phyloP scores from a whole-genome alignment of 2,797 vertebrate genomes.

The Gephyroberyx darwinii region DNA sequence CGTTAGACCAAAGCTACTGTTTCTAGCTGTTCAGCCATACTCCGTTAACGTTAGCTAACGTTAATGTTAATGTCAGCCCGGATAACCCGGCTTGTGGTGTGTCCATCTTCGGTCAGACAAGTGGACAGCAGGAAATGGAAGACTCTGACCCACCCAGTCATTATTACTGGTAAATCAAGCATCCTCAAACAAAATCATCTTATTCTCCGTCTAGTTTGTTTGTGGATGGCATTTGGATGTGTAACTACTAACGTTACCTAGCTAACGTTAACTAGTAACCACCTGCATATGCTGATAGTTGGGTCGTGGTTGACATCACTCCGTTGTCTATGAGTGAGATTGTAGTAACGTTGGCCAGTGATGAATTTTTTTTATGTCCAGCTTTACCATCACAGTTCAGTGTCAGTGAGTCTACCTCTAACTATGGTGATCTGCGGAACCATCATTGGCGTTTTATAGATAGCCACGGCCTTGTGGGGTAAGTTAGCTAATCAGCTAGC shows the following conservation, averaged over 20 bases:
- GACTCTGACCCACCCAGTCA: slow-evolving; percentile 61
- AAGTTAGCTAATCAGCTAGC: too few species aligned
- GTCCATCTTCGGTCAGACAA: slow-evolving; percentile 70
- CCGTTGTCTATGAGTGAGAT: too few species aligned
- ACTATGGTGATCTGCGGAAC: background rate
- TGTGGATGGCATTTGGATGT: background rate
- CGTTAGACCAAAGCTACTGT: slow-evolving; percentile 40
- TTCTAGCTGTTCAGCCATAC: slow-evolving; percentile 51
- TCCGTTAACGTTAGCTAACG: slow-evolving; percentile 36
- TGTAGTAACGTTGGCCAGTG: background rate
- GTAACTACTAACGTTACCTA: background rate
- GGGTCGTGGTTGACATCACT: slow-evolving; percentile 1
- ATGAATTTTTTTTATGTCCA: background rate
- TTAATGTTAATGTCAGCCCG: background rate
- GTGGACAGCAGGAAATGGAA: slow-evolving; percentile 46
- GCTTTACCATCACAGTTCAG: background rate
- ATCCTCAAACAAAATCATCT: background rate
- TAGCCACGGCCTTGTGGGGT: background rate
- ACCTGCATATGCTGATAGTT: background rate
- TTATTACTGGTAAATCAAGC: background rate
- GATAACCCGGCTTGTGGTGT: slow-evolving; percentile 36
- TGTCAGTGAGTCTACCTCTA: background rate
- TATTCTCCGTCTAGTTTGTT: slow-evolving; percentile 5
- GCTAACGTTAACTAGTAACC: background rate
- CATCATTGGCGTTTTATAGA: slow-evolving; percentile 2